Evolutionary conservation across 2,888 invertebrate genomes (phyloP), one percentile per base, ranked within the genome.

Genomic region (Lepidochrysops patricia): DNA sequence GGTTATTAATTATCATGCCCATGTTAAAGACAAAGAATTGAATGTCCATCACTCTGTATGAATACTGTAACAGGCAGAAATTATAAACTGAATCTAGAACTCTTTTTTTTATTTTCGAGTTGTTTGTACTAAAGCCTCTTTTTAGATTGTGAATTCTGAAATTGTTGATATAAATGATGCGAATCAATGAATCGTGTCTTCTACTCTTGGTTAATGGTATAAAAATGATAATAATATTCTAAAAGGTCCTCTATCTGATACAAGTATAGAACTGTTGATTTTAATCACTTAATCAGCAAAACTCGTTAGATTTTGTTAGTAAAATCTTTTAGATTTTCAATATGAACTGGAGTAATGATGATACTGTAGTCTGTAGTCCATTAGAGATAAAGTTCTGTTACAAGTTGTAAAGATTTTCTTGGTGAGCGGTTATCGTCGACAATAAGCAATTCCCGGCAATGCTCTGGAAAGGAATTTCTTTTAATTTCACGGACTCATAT

Each of bases 401-500:
- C 37, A 7, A 43, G 43, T n/a, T 50, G 50, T 26, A 26, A 26
- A 50, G 50, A 26, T 50, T 50, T 50, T 50, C 50, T 50, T 50
- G 26, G 50, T 26, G 26, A 50, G 26, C 26, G n/a, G 50, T 26
- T 50, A 50, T 13, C n/a, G 50, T 50, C 50, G 25, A 50, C 25
- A 50, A 26, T 50, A 50, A 50, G 50, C 50, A 58, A 49, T 58
- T 49, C 34, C 32, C 49, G 23, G 7, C 25, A 48, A 32, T 49
- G 32, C 27, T 29, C 43, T 32, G n/a, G 29, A 34, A 23, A 57
- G 43, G 37, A n/a, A 29, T 35, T 52, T 50, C 58, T 59, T 76
- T 77, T 76, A 75, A 77, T 77, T 74, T 73, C 66, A 69, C 60
- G 69, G 60, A 68, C 70, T 68, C 70, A 73, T 77, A 72, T 76